phyloP scores from a whole-genome alignment of 2,797 vertebrate species.

The Coranthus polyacanthus region DNA sequence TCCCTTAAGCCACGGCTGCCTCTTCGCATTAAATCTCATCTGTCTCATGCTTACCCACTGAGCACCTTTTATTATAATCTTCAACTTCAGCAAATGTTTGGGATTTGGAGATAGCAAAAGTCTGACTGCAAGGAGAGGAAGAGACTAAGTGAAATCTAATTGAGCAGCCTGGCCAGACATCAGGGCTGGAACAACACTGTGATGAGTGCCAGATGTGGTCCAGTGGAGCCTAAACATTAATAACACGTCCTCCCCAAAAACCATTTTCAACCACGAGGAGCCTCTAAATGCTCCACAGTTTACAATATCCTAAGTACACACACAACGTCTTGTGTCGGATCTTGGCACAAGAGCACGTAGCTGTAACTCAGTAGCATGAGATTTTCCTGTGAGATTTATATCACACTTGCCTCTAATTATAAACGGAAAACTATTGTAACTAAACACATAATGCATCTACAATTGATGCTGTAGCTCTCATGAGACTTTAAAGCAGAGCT shows the following conservation, averaged over 20 bases:
- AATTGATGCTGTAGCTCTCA: constrained; percentile 9
- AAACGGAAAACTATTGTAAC: constrained; percentile 53
- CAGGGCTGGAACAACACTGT: constrained; percentile 84
- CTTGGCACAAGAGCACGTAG: constrained; percentile 56
- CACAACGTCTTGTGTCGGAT: constrained; percentile 63
- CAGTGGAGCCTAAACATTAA: constrained; percentile 82
- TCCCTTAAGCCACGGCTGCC: constrained; percentile 44
- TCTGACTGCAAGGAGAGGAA: constrained; percentile 75
- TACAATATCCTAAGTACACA: constrained; percentile 78
- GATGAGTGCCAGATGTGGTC: constrained; percentile 87
- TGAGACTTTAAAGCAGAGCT: constrained; percentile 33
- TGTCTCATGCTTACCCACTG: constrained; percentile 24
- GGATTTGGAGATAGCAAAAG: constrained; percentile 78
- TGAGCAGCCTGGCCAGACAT: constrained; percentile 85
- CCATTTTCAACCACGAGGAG: constrained; percentile 76
- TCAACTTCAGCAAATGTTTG: constrained; percentile 65
- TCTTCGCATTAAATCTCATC: constrained; percentile 58
- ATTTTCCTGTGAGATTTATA: constrained; percentile 69
- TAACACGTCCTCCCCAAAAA: constrained; percentile 81
- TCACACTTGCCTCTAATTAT: constrained; percentile 66
- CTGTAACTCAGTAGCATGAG: constrained; percentile 73
- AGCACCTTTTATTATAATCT: constrained; percentile 62
- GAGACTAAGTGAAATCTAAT: constrained; percentile 87
- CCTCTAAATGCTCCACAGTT: constrained; percentile 74
- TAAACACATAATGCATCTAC: constrained; percentile 27